Conservation (phyloP, 2,888 invertebrate genomes). For the Phengaris arion region DNA sequence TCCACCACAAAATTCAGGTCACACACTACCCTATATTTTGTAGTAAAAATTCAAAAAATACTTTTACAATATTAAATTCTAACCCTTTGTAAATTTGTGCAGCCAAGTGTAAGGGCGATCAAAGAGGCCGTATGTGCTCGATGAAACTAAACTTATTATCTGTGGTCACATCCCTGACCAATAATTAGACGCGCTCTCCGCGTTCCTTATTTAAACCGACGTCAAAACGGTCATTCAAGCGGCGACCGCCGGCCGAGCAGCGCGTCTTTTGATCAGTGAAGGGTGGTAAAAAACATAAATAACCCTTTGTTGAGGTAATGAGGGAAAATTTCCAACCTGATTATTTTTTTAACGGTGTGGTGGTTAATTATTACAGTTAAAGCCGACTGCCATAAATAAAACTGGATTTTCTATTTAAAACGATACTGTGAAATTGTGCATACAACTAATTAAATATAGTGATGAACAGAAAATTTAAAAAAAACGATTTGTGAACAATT, state of each 20-base stretch:
- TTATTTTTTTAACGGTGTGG: constrained; percentile 33
- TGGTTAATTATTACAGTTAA: constrained; percentile 13
- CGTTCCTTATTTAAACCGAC: constrained; percentile 62
- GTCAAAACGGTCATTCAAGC: constrained; percentile 44
- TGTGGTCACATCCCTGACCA: constrained; percentile 57
- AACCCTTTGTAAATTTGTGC: constrained; percentile 56
- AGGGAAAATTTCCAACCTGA: constrained; percentile 37
- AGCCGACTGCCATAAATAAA: background rate
- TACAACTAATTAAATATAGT: background rate
- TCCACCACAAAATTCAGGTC: background rate
- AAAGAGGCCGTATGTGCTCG: constrained; percentile 57
- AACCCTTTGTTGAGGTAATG: constrained; percentile 33
- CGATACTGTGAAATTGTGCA: background rate
- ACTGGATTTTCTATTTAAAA: background rate
- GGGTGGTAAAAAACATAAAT: constrained; percentile 45
- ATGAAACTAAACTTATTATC: constrained; percentile 63
- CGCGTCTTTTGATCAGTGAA: constrained; percentile 46
- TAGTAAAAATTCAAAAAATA: constrained; percentile 18
- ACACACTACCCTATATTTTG: constrained; percentile 18
- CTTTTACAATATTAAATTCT: constrained; percentile 18
- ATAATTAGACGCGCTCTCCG: constrained; percentile 56
- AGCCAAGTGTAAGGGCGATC: constrained; percentile 55
- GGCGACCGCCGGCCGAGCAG: constrained; percentile 36
- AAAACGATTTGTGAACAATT: background rate
- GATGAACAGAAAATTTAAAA: background rate